Evolutionary conservation across 2,888 invertebrate genomes (phyloP).

Genomic region (Meta bourneti): DNA sequence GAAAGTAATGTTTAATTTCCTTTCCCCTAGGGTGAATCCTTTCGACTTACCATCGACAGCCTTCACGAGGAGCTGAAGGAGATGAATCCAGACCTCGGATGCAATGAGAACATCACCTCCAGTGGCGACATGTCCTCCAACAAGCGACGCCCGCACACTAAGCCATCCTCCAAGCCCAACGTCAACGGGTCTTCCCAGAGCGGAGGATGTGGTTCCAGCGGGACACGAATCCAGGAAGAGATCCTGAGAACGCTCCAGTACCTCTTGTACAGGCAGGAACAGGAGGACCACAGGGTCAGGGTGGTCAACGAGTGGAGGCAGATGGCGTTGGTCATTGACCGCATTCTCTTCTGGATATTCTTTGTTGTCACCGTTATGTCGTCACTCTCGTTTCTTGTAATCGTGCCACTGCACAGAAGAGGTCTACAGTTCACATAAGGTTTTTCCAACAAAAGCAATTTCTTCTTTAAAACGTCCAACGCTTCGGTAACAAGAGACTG

Average conservation of each 20-base stretch:
- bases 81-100: constrained; percentile 73
- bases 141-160: constrained; percentile 22
- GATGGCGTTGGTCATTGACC: constrained; percentile 83
- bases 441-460: neutral
- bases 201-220: constrained; percentile 14
- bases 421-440: constrained; percentile 69
- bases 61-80: constrained; percentile 81
- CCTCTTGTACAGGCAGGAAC: constrained; percentile 82
- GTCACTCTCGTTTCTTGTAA: constrained; percentile 82
- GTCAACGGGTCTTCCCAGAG: constrained; percentile 45
- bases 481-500: too few species aligned
- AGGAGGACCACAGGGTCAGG: constrained; percentile 81
- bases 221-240: constrained; percentile 80
- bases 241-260: constrained; percentile 81
- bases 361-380: constrained; percentile 82
- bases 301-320: constrained; percentile 83
- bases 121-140: constrained; percentile 57
- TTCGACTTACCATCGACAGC: constrained; percentile 80
- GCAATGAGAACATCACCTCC: constrained; percentile 76
- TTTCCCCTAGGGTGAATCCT: constrained; percentile 79
- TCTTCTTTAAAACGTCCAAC: neutral
- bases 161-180: constrained; percentile 38
- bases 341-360: constrained; percentile 84
- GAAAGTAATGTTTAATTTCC: neutral
- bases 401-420: constrained; percentile 81